Base-by-base conservation (phyloP, 2,797 vertebrate species). In the Intellagama lesueurii region DNA sequence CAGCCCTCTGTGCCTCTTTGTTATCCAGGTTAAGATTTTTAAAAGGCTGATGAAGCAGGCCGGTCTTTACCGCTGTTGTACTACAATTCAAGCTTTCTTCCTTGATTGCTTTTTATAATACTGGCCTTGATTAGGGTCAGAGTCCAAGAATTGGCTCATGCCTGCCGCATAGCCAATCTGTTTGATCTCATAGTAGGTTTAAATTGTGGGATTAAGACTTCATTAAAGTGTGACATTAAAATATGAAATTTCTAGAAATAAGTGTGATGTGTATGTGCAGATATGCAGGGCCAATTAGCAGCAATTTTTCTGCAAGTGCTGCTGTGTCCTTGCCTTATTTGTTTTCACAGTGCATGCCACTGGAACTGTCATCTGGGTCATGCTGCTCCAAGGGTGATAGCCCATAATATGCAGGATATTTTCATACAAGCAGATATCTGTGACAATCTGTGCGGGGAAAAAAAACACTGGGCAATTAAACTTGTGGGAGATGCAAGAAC, bases 11-110 rank as follows among this genome's bases (percentile, higher is more conserved):
- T 77, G 35, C 52, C 87, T 86, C 12, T 86, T 93, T 89, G 88
- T 91, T 90, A 26, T 64, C 89, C 0, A 90, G 93, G 91, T 95
- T 87, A 88, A 92, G 81, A 88, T 91, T 94, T 94, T 95, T 92
- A 30, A 94, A 94, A 87, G 60, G 92, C 96, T 95, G 96, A 95
- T 60, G 60, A 93, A 91, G 94, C 94, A 91, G 86, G 66, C 72
- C 87, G 7, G 30, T 0, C 93, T 95, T 93, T 91, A 92, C 75
- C 89, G 87, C 95, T 90, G 89, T 70, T 90, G 76, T 87, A 93
- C 91, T 92, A 75, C 72, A 0, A 77, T 93, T 85, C 85, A 47
- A 82, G 86, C 84, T 91, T 78, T 28, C 91, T 83, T 68, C 91
- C 89, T 81, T 92, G 91, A 83, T 69, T 89, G 89, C 0, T 91